Evolutionary conservation across 1,140 invertebrate species (phyloP), one percentile per base, ranked within the genome.

Genomic region (Pseudomyrmex flavicornis): DNA sequence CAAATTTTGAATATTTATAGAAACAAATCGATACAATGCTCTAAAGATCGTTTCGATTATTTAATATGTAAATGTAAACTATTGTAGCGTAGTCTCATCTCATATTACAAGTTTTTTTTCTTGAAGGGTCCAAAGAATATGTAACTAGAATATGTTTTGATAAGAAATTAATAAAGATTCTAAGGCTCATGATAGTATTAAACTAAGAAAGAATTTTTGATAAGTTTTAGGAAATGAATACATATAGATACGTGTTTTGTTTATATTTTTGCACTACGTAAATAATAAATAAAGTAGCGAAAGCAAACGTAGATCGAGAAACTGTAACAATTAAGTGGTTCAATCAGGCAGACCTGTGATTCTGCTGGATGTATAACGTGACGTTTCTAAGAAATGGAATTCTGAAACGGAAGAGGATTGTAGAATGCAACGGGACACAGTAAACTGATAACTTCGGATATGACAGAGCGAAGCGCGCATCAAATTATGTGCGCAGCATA

Each of bases 401-500:
- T 80, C 54, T 35, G 15, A 20, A 59, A 72, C 54, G 17, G 15
- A 20, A 59, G 72, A 26, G 48, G 76, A 80, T 70, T 72, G 46
- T 69, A 58, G 48, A 76, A 70, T 15, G 66, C 76, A 68, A 59
- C 44, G 54, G 20, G 20, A 70, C 4, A 35, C 35, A 35, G 65
- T 79, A 79, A 79, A 79, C 69, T 52, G 66, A 80, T 72, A 72
- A 72, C 65, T 72, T 56, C 44, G 66, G 22, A 80, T 80, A 72
- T 59, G 66, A 72, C 70, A 13, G 79, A 75, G 58, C 61, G 70
- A 82, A 65, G 54, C 56, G 79, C 79, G 79, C 70, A 26, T 80
- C 76, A 44, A 80, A 80, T 80, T 80, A 80, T 80, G 76, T 54
- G 56, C 66, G 76, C 68, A 80, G 44, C 54, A 54, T 72, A 72